These are phyloP conservation scores for Gryon sp. DNA, from an alignment of 1,140 invertebrate genomes.

Conservation along the genomic window DNA sequence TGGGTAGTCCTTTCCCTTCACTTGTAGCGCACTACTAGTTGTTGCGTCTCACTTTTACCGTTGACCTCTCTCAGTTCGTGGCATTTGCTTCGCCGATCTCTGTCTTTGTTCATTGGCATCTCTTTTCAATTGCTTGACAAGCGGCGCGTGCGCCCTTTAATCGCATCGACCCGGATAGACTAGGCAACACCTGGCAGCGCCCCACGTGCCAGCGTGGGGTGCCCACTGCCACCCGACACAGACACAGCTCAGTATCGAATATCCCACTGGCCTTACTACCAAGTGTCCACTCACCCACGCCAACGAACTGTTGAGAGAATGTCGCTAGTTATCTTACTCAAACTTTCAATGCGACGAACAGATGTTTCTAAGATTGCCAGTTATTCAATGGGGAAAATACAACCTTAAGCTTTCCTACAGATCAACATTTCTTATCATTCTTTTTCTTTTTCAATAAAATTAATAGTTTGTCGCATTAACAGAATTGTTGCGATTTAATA, in stretches of 20 bases:
- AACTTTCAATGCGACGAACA: neutral
- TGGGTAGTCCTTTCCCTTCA: constrained; percentile 32
- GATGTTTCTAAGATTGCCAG: neutral
- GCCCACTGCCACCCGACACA: constrained; percentile 62
- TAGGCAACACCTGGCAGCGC: constrained; percentile 76
- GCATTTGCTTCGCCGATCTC: constrained; percentile 10
- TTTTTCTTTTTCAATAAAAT: too few species aligned
- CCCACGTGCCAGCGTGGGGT: constrained; percentile 75
- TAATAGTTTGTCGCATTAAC: too few species aligned
- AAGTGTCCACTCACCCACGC: constrained; percentile 68
- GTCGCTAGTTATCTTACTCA: neutral
- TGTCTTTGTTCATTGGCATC: constrained; percentile 22
- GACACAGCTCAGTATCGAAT: constrained; percentile 69
- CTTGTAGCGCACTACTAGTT: constrained; percentile 60
- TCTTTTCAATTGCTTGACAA: constrained; percentile 10
- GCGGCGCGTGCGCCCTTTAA: constrained; percentile 68
- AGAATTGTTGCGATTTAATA: too few species aligned
- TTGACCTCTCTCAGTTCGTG: constrained; percentile 1
- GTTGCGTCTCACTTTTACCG: constrained; percentile 21
- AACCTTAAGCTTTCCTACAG: too few species aligned
- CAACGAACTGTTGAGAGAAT: constrained; percentile 31
- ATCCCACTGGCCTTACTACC: constrained; percentile 66
- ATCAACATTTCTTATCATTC: too few species aligned
- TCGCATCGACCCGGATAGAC: constrained; percentile 73
- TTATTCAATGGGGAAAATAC: neutral